Conservation (phyloP, 2,113 vertebrate species). For the Myxocyprinus asiaticus region DNA sequence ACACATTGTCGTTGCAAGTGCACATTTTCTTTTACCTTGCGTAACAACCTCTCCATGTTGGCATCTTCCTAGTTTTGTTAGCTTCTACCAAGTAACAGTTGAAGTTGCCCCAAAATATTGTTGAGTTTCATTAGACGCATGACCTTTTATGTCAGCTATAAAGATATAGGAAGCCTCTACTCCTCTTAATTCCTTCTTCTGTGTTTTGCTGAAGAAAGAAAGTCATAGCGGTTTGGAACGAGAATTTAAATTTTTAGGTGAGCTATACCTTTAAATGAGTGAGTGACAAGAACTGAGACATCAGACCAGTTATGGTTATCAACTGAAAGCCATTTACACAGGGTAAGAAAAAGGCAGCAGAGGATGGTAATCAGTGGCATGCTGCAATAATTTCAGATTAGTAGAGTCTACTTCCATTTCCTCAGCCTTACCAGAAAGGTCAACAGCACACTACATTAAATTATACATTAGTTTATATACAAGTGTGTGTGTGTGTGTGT, state of each 20-base stretch:
- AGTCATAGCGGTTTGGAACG: too few relatives aligned
- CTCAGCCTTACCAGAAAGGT: background rate
- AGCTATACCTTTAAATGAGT: background rate
- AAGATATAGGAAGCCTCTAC: too few relatives aligned
- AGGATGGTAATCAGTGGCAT: background rate
- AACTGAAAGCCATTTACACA: constrained; percentile 16
- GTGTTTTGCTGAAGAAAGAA: too few relatives aligned
- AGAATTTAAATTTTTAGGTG: background rate
- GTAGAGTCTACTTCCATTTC: background rate
- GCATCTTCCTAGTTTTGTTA: too few relatives aligned
- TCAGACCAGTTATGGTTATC: background rate
- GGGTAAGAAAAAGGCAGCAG: background rate
- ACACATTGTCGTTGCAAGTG: too few relatives aligned
- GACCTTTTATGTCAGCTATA: too few relatives aligned
- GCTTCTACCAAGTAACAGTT: too few relatives aligned
- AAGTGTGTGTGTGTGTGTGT: background rate
- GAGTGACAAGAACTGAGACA: background rate
- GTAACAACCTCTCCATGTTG: too few relatives aligned
- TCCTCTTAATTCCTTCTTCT: too few relatives aligned
- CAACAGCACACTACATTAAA: background rate
- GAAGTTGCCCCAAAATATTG: too few relatives aligned
- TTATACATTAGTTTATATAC: constrained; percentile 27
- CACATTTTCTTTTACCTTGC: too few relatives aligned
- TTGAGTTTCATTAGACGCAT: too few relatives aligned
- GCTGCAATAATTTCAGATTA: constrained; percentile 8